Percentiles rank a stretch among this genome's conserved stretches.
Evolutionary conservation across 2,113 vertebrate genomes (phyloP).

Genomic region (Stegostoma tigrinum): DNA sequence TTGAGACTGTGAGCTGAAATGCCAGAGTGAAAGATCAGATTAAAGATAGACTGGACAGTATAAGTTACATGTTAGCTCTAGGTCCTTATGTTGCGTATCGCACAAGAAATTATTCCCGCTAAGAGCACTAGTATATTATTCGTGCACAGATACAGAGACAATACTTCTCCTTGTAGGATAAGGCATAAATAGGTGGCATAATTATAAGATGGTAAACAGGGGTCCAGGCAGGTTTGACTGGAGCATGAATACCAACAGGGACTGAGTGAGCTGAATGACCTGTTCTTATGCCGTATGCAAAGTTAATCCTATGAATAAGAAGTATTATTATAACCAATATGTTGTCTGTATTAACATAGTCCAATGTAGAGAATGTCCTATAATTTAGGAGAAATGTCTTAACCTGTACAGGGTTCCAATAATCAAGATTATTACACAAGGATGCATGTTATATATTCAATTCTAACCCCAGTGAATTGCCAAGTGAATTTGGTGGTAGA

Average conservation of each 20-base stretch:
- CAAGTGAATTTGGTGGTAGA: not conserved
- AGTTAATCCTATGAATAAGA: too few species aligned
- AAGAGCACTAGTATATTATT: not conserved
- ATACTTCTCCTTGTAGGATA: not conserved
- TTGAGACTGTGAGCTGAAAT: not conserved
- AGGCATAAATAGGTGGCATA: not conserved
- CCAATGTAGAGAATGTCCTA: too few species aligned
- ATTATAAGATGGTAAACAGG: not conserved
- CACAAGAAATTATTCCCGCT: not conserved
- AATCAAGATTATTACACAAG: not conserved
- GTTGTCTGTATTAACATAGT: too few species aligned
- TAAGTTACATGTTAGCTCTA: not conserved
- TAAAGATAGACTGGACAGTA: not conserved
- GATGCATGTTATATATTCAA: too few species aligned
- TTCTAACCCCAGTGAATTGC: not conserved
- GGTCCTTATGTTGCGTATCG: not conserved
- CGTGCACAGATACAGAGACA: not conserved
- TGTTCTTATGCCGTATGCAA: too few species aligned
- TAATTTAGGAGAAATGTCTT: not conserved
- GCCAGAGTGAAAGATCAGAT: not conserved
- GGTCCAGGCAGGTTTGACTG: too few species aligned
- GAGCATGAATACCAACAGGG: not conserved
- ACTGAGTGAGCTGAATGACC: not conserved
- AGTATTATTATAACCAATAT: too few species aligned
- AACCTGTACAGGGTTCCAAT: not conserved